A percentile compares a stretch with the other conserved stretches of the same genome.
Conservation (phyloP, 2,113 vertebrate species). For the Pelodiscus sinensis region DNA sequence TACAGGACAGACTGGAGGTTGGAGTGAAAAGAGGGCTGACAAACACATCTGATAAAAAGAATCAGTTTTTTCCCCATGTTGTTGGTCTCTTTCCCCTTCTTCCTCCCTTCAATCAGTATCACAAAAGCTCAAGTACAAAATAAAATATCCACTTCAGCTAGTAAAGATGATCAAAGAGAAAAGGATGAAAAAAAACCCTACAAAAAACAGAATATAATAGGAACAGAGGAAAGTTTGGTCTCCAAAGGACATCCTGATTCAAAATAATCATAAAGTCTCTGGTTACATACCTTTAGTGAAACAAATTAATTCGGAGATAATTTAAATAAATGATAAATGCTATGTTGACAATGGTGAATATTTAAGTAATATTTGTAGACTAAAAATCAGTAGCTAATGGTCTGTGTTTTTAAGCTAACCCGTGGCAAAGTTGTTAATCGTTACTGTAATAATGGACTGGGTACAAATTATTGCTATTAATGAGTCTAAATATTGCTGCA, state of each 20-base stretch:
- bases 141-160: not conserved
- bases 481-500: not conserved
- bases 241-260: not conserved
- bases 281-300: not conserved
- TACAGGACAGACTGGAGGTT: not conserved
- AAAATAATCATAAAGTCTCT: not conserved
- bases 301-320: not conserved
- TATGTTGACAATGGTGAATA: not conserved
- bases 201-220: not conserved
- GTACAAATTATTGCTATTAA: not conserved
- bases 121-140: not conserved
- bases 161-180: not conserved
- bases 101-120: not conserved
- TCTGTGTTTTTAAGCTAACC: not conserved
- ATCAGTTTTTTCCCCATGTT: not conserved
- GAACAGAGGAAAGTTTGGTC: not conserved
- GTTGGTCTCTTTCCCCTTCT: not conserved
- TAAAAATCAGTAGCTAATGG: not conserved
- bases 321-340: not conserved
- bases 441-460: not conserved
- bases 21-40: not conserved
- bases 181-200: not conserved
- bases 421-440: not conserved
- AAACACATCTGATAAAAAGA: not conserved
- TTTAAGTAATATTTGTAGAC: slow-evolving; percentile 10